These are phyloP conservation scores for Barypeithes pellucidus DNA, from an alignment of 2,888 invertebrate species.

Conservation along the genomic window DNA sequence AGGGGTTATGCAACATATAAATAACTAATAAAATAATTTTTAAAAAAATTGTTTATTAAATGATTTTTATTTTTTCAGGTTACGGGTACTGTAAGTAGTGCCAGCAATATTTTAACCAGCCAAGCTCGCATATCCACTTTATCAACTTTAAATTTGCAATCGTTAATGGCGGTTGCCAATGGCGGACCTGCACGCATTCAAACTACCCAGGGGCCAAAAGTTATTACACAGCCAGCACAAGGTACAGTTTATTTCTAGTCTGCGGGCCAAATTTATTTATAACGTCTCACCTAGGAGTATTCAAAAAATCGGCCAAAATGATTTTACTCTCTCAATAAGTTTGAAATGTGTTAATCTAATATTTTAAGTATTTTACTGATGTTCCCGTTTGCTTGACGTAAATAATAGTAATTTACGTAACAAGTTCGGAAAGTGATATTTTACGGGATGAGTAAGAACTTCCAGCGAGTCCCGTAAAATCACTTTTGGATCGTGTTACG, in stretches of 20 bases:
- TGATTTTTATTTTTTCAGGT: slow-evolving; percentile 28
- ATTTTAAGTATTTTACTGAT: too few relatives aligned
- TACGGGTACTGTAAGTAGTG: slow-evolving; percentile 28
- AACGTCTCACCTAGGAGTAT: too few relatives aligned
- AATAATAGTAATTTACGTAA: too few relatives aligned
- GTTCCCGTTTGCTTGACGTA: too few relatives aligned
- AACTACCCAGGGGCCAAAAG: slow-evolving; percentile 66
- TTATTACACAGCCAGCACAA: slow-evolving; percentile 68
- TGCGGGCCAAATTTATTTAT: not conserved
- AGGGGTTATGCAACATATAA: too few relatives aligned
- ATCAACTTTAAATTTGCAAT: slow-evolving; percentile 66
- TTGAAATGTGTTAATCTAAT: too few relatives aligned
- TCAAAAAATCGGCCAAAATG: too few relatives aligned
- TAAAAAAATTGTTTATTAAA: slow-evolving; percentile 6
- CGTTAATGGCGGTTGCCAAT: slow-evolving; percentile 66
- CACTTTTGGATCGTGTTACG: too few relatives aligned
- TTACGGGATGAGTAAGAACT: too few relatives aligned
- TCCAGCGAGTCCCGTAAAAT: too few relatives aligned
- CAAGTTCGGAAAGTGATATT: too few relatives aligned
- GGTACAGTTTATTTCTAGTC: slow-evolving; percentile 58
- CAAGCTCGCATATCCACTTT: slow-evolving; percentile 54
- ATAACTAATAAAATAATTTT: not conserved
- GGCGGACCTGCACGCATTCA: slow-evolving; percentile 63
- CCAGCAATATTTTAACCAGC: slow-evolving; percentile 43
- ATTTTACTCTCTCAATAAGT: too few relatives aligned